Percentiles rank a stretch among this genome's conserved stretches.
phyloP scores from a whole-genome alignment of 2,797 vertebrate species.

The Crenichthys baileyi region DNA sequence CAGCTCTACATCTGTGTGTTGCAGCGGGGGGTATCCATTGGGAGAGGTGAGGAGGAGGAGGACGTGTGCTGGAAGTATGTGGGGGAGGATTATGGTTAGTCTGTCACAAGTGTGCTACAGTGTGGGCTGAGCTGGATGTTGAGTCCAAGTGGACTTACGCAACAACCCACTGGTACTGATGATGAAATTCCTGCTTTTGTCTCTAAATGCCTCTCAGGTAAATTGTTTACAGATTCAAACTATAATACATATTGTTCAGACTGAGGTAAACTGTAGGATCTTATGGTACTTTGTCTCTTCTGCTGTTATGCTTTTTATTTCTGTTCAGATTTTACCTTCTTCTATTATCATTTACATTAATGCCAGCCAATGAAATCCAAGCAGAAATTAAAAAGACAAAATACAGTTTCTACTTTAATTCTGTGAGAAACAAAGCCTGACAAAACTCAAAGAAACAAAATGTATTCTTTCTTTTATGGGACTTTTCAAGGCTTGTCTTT shows the following conservation, averaged over 20 bases:
- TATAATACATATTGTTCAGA: constrained; percentile 41
- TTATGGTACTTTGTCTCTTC: background rate
- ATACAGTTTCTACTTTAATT: background rate
- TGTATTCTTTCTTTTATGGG: background rate
- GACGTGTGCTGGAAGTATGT: background rate
- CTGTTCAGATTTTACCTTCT: background rate
- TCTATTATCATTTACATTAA: too few relatives aligned
- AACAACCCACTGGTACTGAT: constrained; percentile 39
- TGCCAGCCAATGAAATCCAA: background rate
- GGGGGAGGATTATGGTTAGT: background rate
- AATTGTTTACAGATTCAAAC: constrained; percentile 40
- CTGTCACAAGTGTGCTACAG: constrained; percentile 15
- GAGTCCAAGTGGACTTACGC: constrained; percentile 64
- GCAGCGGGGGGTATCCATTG: constrained; percentile 84
- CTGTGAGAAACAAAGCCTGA: background rate
- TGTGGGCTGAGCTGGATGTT: constrained; percentile 64
- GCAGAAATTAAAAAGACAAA: background rate
- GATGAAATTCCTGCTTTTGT: constrained; percentile 38
- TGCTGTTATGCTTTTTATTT: background rate
- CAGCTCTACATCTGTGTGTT: constrained; percentile 96
- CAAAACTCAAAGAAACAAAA: background rate
- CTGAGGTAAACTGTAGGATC: background rate
- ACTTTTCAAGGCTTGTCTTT: background rate
- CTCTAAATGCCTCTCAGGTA: constrained; percentile 25
- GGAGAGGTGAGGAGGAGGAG: constrained; percentile 84